Base-by-base conservation (phyloP, 2,113 vertebrate genomes). In the Cynopterus brachyotis region DNA sequence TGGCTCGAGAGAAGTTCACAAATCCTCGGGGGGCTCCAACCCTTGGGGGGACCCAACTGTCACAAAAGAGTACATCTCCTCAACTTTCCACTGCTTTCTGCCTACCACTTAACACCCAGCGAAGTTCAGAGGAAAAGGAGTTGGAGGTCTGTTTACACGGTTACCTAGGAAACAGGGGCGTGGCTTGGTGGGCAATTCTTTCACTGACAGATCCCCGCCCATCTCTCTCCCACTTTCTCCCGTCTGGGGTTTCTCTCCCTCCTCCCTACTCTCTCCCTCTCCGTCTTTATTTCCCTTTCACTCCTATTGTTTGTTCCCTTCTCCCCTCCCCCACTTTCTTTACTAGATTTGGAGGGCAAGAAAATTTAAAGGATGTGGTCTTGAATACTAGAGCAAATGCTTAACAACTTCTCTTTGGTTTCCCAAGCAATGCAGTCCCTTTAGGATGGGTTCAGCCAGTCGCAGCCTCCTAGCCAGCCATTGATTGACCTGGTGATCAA, bases 101-200 rank as follows among this genome's bases (percentile, higher is more conserved):
- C 53, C 59, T 15, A 26, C 35, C 20, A 5, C 32, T 64, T 20
- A 45, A 81, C 59, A 67, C 69, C 55, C 22, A 60, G 69, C 6
- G 0, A 22, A 60, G 24, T 15, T 80, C 66, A 0, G 20, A 19
- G 4, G 11, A 11, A 45, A 59, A 53, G 35, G 7, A 35, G 16
- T 9, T 0, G 30, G 2, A 60, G n/a, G 60, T 89, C 69, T 97
- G 95, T 97, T 97, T 97, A 92, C 45, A 2, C 15, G n/a, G 97
- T 98, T 97, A 87, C 97, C 97, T 83, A 42, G 97, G 97, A 93
- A 97, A 97, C 97, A 4, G 87, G 96, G 97, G 96, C 76, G 96
- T 94, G 91, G 94, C 95, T 76, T 70, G 78, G 45, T 17, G 20
- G 6, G 6, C 45, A 15, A 42, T 17, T 55, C 82, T 47, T 53